Evolutionary conservation across 2,888 invertebrate species (phyloP), one percentile per base, ranked within the genome.

Genomic region (Sarcophaga subvicina): DNA sequence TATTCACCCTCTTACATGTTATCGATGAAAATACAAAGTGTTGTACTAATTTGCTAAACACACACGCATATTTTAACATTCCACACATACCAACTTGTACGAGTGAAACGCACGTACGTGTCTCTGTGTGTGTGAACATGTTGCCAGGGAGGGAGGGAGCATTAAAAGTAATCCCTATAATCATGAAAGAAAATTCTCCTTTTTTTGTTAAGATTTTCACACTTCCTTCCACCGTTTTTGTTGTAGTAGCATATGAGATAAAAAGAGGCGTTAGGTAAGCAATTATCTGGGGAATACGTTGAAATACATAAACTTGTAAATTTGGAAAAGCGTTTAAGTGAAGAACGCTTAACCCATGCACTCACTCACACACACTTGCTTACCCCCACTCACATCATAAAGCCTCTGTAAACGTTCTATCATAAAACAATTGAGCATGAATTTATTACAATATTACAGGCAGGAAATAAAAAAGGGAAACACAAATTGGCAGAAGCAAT

Each of bases 141-240:
- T 67, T 25, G 27, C 49, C 17, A 10, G 22, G 63, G 75, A 62
- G 14, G 11, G 69, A 69, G 69, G n/a, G 17, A 69, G 2, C 67
- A 69, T 81, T 69, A 62, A 75, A 75, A 54, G 49, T 75, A 69
- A 81, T 81, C 75, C 73, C 69, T 63, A 22, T 81, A 69, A 81
- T 81, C 75, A 75, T 75, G 37, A 69, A 54, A 49, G 62, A 69
- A 69, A 20, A 69, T 69, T 73, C n/a, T 73, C 45, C 67, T 73
- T 73, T 60, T 75, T 81, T 62, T 59, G 22, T 54, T 71, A 1
- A 4, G 37, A 6, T 37, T 59, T 37, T 71, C 37, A 37, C 37
- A 37, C 54, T 14, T 54, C 59, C 49, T 59, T 1, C 20, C 62
- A 25, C 11, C 54, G 4, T 12, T 54, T 54, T 54, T 2, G 17